Conservation (phyloP, 1,140 invertebrate genomes). For the Trichonephila inaurata region DNA sequence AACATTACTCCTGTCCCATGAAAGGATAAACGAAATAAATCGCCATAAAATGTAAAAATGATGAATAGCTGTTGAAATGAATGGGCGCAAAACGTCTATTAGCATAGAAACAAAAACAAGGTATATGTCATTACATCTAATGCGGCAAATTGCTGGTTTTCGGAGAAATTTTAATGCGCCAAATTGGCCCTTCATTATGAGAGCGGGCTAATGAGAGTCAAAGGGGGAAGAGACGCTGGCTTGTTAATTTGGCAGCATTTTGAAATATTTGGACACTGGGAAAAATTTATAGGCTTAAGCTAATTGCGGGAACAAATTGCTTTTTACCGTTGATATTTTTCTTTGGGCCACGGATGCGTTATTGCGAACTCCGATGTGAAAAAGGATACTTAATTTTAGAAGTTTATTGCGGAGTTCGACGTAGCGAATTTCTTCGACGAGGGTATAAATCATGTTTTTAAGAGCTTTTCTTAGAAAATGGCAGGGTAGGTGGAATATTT, state of each 20-base stretch:
- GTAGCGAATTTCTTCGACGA: neutral
- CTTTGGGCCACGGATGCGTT: conserved; percentile 8
- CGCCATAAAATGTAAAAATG: neutral
- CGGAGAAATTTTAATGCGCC: conserved; percentile 66
- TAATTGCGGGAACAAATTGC: conserved; percentile 71
- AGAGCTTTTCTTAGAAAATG: neutral
- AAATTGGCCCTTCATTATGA: conserved; percentile 67
- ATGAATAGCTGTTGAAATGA: conserved; percentile 42
- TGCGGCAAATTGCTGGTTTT: conserved; percentile 71
- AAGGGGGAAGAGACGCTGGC: conserved; percentile 15
- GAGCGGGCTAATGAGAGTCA: conserved; percentile 26
- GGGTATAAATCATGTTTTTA: neutral
- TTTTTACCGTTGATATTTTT: conserved; percentile 64
- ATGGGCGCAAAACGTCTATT: conserved; percentile 41
- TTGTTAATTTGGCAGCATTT: conserved; percentile 68
- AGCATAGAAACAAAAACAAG: conserved; percentile 36
- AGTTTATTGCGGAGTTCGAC: neutral
- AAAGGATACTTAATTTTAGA: conserved; percentile 20
- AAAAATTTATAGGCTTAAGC: conserved; percentile 55
- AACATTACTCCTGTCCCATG: conserved; percentile 24
- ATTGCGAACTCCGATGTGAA: neutral
- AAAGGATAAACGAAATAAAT: neutral
- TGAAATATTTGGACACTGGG: conserved; percentile 60
- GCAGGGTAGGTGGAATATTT: neutral
- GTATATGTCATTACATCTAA: conserved; percentile 70